Conservation (phyloP, 2,888 invertebrate genomes). For the Camponotus fellah region DNA sequence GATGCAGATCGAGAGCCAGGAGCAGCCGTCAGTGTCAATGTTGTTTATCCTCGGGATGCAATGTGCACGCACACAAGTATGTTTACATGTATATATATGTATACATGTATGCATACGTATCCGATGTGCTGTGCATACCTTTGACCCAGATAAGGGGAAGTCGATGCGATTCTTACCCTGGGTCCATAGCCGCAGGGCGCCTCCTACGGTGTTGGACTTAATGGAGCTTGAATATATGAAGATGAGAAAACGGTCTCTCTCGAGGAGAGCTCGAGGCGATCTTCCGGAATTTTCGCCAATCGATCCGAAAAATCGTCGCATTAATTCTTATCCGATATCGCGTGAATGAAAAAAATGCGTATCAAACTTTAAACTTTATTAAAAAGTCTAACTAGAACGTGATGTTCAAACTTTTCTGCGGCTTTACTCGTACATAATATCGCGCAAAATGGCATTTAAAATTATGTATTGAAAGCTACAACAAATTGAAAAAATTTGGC, state of each 20-base stretch:
- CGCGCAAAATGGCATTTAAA: neutral
- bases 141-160: conserved; percentile 76
- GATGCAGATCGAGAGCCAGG: conserved; percentile 30
- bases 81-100: conserved; percentile 19
- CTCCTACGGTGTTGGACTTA: conserved; percentile 67
- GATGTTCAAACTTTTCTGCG: neutral
- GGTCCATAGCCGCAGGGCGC: conserved; percentile 66
- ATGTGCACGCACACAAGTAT: conserved; percentile 18
- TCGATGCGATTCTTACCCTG: conserved; percentile 72
- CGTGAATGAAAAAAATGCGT: neutral
- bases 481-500: neutral
- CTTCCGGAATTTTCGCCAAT: conserved; percentile 54
- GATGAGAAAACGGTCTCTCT: conserved; percentile 62
- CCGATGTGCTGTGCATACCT: conserved; percentile 62
- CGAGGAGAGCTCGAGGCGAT: conserved; percentile 49
- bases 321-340: conserved; percentile 30
- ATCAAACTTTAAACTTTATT: conserved; percentile 16
- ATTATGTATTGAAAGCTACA: neutral
- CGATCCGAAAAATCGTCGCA: conserved; percentile 16
- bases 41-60: conserved; percentile 66
- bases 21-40: conserved; percentile 67
- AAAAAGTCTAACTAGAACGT: conserved; percentile 2
- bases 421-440: conserved; percentile 1
- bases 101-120: neutral
- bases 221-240: conserved; percentile 74